These are phyloP conservation scores for Drosophila birchii DNA, from an alignment of 2,888 invertebrate genomes.

Conservation along the genomic window DNA sequence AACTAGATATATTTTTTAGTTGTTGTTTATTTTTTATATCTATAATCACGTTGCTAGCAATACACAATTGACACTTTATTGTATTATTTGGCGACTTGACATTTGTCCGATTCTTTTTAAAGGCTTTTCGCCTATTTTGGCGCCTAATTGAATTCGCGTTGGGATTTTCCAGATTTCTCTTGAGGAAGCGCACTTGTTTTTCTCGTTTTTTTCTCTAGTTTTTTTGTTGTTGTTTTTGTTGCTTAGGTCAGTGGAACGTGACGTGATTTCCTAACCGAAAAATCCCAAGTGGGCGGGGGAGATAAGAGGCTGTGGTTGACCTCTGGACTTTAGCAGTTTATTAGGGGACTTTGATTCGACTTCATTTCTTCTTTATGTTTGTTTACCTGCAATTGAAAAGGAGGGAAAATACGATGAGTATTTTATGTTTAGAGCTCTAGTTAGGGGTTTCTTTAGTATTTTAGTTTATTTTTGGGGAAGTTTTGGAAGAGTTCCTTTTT, in stretches of 20 bases:
- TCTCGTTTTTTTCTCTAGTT: constrained; percentile 16
- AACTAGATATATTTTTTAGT: not conserved
- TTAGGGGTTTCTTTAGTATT: not conserved
- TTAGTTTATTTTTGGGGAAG: no score
- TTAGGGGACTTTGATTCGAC: constrained; percentile 37
- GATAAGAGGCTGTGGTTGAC: constrained; percentile 23
- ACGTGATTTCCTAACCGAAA: constrained; percentile 31
- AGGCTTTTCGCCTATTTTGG: constrained; percentile 36
- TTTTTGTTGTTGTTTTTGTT: constrained; percentile 21
- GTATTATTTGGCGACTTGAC: constrained; percentile 36
- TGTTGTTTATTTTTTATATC: constrained; percentile 12
- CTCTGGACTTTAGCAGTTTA: constrained; percentile 47
- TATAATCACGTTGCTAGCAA: constrained; percentile 23
- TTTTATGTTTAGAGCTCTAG: constrained; percentile 16
- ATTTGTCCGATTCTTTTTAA: constrained; percentile 45
- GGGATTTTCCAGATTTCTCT: constrained; percentile 28
- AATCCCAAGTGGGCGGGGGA: constrained; percentile 18
- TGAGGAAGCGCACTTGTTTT: constrained; percentile 11
- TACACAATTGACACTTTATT: constrained; percentile 39
- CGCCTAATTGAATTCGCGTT: constrained; percentile 60
- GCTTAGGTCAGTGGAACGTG: constrained; percentile 52
- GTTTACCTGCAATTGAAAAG: constrained; percentile 46
- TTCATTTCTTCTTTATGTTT: constrained; percentile 38
- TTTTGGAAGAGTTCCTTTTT: no score
- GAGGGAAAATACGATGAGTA: not conserved